phyloP scores from a whole-genome alignment of 2,888 invertebrate genomes.

The Ennomos erosarius region DNA sequence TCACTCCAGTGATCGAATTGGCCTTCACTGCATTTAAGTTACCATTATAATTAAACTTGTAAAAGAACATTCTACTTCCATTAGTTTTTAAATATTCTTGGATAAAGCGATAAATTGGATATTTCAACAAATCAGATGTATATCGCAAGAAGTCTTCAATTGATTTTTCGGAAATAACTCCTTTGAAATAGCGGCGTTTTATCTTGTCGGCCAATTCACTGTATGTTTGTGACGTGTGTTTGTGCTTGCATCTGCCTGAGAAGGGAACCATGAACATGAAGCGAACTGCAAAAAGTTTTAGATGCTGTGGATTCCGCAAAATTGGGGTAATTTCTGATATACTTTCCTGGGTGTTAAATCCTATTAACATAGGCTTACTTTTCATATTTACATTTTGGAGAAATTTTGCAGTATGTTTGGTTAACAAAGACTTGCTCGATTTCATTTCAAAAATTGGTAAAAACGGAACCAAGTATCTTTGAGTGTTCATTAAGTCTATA shows the following conservation, averaged over 20 bases:
- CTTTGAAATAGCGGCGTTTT: conserved; percentile 64
- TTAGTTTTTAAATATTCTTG: conserved; percentile 52
- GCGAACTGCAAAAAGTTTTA: conserved; percentile 59
- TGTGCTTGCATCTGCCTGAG: conserved; percentile 61
- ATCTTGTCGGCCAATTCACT: conserved; percentile 59
- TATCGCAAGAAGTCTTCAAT: conserved; percentile 67
- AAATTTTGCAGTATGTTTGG: conserved; percentile 48
- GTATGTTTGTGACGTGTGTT: conserved; percentile 58
- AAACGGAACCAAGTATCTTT: conserved; percentile 73
- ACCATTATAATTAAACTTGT: conserved; percentile 79
- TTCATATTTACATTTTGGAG: conserved; percentile 39
- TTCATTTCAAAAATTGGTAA: conserved; percentile 62
- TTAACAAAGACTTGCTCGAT: conserved; percentile 58
- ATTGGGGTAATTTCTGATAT: conserved; percentile 76
- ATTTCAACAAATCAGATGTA: conserved; percentile 72
- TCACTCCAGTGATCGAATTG: conserved; percentile 56
- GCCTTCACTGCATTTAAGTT: conserved; percentile 68
- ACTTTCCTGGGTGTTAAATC: conserved; percentile 80
- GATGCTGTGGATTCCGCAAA: conserved; percentile 63
- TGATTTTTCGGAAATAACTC: conserved; percentile 58
- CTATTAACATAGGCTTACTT: conserved; percentile 73
- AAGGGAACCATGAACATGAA: conserved; percentile 78
- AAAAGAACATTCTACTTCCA: conserved; percentile 62
- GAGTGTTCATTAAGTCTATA: conserved; percentile 63
- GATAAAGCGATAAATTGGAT: conserved; percentile 75